These are phyloP conservation scores for Dicrurus megarhynchus DNA, from an alignment of 2,113 vertebrate genomes.

Conservation along the genomic window DNA sequence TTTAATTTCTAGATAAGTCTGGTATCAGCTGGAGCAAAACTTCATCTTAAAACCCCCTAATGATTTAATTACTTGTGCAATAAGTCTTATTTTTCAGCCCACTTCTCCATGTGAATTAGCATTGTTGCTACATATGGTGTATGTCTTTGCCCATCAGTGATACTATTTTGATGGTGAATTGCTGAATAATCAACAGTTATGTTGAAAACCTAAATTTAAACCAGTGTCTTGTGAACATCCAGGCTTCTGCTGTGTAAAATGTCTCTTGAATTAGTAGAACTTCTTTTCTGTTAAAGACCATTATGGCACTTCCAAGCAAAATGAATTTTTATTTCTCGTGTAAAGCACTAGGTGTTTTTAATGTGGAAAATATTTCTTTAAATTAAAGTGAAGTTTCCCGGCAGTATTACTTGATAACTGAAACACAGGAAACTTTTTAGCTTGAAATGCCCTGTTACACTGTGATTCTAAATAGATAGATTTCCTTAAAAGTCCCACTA, in stretches of 20 bases:
- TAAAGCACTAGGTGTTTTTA: not conserved
- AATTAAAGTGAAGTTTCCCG: not conserved
- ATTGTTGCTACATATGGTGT: not conserved
- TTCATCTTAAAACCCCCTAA: not conserved
- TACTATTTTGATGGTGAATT: not conserved
- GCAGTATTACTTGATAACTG: not conserved
- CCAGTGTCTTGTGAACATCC: not conserved
- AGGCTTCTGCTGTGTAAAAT: not conserved
- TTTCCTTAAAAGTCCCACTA: not conserved
- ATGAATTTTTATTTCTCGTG: not conserved
- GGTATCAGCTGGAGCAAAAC: not conserved
- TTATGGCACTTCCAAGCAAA: not conserved
- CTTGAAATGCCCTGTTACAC: not conserved
- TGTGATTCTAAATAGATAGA: not conserved
- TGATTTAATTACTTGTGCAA: not conserved
- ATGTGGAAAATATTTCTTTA: not conserved
- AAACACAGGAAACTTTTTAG: not conserved
- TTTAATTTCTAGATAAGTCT: not conserved
- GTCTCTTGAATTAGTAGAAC: not conserved
- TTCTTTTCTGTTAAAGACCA: not conserved
- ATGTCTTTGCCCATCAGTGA: not conserved
- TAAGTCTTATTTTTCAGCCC: not conserved
- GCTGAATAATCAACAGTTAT: not conserved
- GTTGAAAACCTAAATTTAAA: not conserved
- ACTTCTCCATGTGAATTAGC: not conserved